Base-by-base conservation (phyloP, 2,888 invertebrate species). In the Malthinus flaveolus region DNA sequence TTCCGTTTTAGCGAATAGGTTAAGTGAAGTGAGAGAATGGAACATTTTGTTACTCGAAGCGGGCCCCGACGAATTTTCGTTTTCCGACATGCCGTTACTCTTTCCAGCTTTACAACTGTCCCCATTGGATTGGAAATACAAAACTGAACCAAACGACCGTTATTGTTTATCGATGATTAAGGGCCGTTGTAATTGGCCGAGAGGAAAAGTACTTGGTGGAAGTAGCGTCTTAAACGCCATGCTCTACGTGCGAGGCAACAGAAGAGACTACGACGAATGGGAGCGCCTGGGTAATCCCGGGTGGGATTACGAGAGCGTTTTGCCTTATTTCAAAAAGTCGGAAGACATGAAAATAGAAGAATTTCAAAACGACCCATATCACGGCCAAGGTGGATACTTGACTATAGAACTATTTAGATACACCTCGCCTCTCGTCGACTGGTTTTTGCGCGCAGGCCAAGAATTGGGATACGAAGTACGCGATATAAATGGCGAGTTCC, bases 151-250 rank as follows among this genome's bases (percentile, higher is more conserved):
- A 0, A 87, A 88, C 39, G 80, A 83, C 15, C 76, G 78, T 7
- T 90, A 86, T 65, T 92, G 92, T 69, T 79, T 87, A 66, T 85
- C 84, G 32, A 88, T 89, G 87, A 78, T 83, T 35, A 82, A 85
- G 36, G 81, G 79, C 6, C 78, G 81, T 49, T 90, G 90, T 68
- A 85, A 85, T 65, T 91, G 90, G 90, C 91, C 91, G 0, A 82
- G 93, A 23, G 93, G 89, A 0, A 90, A 89, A 79, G 87, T 89
- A 5, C 79, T 92, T 12, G 89, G 89, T 13, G 95, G 95, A 0
- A 88, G 88, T 9, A 92, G 93, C 70, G 89, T 89, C 1, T 78
- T 95, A 1, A 95, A 95, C 74, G 95, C 93, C 11, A 95, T 96
- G 95, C 81, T 93, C 57, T 95, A 95, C 71, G 82, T 94, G 0